Conservation (phyloP, 2,888 invertebrate genomes). For the Drosophila vallismaia region DNA sequence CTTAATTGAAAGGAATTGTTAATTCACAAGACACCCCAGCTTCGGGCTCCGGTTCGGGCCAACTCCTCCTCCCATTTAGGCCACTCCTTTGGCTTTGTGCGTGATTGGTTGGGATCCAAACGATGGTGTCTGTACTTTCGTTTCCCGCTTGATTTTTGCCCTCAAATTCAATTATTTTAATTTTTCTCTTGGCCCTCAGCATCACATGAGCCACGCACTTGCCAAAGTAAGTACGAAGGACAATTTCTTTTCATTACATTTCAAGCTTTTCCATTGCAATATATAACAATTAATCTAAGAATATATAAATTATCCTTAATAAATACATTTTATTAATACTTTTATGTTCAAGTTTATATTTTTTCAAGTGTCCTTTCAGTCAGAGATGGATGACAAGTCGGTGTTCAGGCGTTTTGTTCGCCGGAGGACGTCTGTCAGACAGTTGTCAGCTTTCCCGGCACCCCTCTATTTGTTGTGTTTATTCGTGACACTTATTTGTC, state of each 20-base stretch:
- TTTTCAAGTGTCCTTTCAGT: constrained; percentile 2
- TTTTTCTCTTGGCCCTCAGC: constrained; percentile 18
- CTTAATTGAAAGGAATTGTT: constrained; percentile 77
- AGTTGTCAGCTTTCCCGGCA: constrained; percentile 24
- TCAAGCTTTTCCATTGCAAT: too few species aligned
- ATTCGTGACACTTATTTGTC: constrained; percentile 69
- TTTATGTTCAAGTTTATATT: background rate
- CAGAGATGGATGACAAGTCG: constrained; percentile 1
- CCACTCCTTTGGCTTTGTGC: constrained; percentile 41
- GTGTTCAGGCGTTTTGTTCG: constrained; percentile 7
- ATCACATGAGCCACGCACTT: constrained; percentile 18
- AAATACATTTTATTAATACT: background rate
- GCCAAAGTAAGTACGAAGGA: background rate
- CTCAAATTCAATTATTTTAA: constrained; percentile 19
- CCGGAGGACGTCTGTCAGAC: constrained; percentile 32
- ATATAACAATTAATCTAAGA: background rate
- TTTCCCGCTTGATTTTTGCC: constrained; percentile 33
- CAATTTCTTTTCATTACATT: background rate
- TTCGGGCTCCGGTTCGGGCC: background rate
- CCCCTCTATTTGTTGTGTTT: constrained; percentile 29
- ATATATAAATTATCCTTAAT: background rate
- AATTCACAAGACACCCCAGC: constrained; percentile 54
- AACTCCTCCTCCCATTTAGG: background rate
- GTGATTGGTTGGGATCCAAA: constrained; percentile 55
- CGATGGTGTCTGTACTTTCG: constrained; percentile 9